These are phyloP conservation scores for Sarcophaga peregrina DNA, from an alignment of 1,140 invertebrate genomes.

Conservation along the genomic window DNA sequence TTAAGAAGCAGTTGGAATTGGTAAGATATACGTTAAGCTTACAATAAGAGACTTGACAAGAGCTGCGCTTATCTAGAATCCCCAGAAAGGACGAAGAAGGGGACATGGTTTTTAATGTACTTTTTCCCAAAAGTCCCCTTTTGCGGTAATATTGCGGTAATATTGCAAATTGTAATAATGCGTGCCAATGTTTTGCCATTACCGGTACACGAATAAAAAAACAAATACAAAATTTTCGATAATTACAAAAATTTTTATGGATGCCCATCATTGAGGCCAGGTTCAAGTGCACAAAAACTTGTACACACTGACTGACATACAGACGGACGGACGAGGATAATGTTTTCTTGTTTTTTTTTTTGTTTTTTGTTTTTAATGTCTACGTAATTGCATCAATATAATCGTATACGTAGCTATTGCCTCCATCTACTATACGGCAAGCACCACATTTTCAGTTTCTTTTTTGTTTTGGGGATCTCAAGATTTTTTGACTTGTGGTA, in stretches of 20 bases:
- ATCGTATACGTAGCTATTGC: too few species aligned
- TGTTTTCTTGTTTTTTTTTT: neutral
- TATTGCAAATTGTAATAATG: neutral
- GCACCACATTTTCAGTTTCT: neutral
- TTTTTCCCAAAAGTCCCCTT: too few species aligned
- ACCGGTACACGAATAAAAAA: neutral
- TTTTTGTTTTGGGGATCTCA: neutral
- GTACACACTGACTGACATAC: too few species aligned
- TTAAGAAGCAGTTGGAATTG: too few species aligned
- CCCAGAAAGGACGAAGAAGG: too few species aligned
- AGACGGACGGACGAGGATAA: too few species aligned
- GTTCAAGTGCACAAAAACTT: slow-evolving; percentile 13
- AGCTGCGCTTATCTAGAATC: too few species aligned
- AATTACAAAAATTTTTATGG: neutral
- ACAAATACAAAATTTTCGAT: neutral
- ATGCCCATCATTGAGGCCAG: neutral
- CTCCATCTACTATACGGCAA: too few species aligned
- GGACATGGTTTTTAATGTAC: too few species aligned
- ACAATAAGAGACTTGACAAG: too few species aligned
- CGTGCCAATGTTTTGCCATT: slow-evolving; percentile 5
- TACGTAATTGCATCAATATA: slow-evolving; percentile 24
- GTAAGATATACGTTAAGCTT: too few species aligned
- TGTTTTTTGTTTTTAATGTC: neutral
- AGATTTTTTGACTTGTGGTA: slow-evolving; percentile 36
- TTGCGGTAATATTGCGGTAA: too few species aligned